Percentiles rank a stretch among this genome's conserved stretches.
These are phyloP conservation scores for Andricus curvator DNA, from an alignment of 2,888 invertebrate genomes.

Conservation along the genomic window DNA sequence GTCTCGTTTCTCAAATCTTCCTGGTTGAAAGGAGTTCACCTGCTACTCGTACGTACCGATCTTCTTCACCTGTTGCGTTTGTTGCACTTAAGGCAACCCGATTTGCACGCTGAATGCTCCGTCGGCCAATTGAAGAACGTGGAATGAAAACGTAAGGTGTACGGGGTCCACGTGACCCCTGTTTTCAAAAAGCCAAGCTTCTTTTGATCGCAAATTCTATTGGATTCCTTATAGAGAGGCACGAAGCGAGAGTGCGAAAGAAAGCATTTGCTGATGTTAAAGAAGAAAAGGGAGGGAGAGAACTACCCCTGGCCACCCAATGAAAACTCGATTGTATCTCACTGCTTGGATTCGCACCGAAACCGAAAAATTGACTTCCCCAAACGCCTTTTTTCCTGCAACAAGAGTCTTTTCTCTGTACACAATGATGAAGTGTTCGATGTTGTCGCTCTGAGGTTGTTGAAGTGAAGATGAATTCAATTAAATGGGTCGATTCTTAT, in stretches of 20 bases:
- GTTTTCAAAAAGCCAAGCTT: constrained; percentile 68
- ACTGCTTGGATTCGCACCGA: constrained; percentile 58
- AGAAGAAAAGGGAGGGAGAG: constrained; percentile 49
- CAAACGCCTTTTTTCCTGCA: constrained; percentile 47
- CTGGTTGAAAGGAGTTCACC: constrained; percentile 53
- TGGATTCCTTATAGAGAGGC: constrained; percentile 55
- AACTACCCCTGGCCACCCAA: constrained; percentile 46
- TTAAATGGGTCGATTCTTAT: neutral
- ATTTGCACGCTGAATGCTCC: constrained; percentile 76
- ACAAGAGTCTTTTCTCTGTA: constrained; percentile 42
- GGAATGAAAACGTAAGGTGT: constrained; percentile 70
- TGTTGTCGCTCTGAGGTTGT: constrained; percentile 1
- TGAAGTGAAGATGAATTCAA: neutral
- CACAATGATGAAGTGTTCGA: constrained; percentile 52
- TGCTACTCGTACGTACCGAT: constrained; percentile 64
- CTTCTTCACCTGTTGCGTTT: constrained; percentile 75
- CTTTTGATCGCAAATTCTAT: constrained; percentile 77
- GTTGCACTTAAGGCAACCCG: constrained; percentile 72
- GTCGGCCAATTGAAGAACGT: constrained; percentile 72
- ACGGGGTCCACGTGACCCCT: constrained; percentile 60
- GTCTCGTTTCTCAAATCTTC: constrained; percentile 45
- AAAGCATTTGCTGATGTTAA: neutral
- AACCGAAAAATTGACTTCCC: constrained; percentile 68
- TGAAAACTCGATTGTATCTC: constrained; percentile 65
- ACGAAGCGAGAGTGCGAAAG: constrained; percentile 39